A percentile compares a stretch with the other conserved stretches of the same genome.
Evolutionary conservation across 2,113 vertebrate genomes (phyloP).

Genomic region (Tonatia bakeri): DNA sequence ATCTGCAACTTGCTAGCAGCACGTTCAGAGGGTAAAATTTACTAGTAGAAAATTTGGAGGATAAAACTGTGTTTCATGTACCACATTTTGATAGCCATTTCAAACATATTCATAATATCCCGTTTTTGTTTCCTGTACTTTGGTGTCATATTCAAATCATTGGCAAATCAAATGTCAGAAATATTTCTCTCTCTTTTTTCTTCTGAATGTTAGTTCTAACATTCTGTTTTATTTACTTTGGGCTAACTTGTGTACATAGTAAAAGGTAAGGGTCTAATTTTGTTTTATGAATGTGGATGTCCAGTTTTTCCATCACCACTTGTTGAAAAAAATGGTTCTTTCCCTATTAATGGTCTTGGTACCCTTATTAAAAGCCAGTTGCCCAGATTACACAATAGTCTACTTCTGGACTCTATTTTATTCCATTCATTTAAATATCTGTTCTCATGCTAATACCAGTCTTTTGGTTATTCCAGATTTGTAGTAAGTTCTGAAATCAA

Average conservation of each 20-base stretch:
- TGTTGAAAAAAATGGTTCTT: neutral
- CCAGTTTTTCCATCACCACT: neutral
- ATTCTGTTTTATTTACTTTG: neutral
- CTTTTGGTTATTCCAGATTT: neutral
- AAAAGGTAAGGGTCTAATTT: neutral
- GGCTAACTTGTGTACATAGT: neutral
- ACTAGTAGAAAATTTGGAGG: neutral
- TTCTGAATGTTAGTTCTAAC: neutral
- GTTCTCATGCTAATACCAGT: neutral
- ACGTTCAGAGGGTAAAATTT: neutral
- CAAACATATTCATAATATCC: neutral
- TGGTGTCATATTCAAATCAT: neutral
- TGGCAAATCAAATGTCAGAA: neutral
- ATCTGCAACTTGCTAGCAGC: neutral
- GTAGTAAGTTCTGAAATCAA: neutral
- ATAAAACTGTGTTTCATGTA: neutral
- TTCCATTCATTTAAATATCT: neutral
- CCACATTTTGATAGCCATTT: constrained; percentile 6
- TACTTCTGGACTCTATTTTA: neutral
- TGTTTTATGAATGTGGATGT: neutral
- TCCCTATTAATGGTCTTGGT: neutral
- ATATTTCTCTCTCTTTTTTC: neutral
- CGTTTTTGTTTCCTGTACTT: neutral
- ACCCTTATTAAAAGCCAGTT: neutral
- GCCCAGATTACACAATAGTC: neutral